phyloP scores from a whole-genome alignment of 1,140 invertebrate species.

The Hesperophylax magnus region DNA sequence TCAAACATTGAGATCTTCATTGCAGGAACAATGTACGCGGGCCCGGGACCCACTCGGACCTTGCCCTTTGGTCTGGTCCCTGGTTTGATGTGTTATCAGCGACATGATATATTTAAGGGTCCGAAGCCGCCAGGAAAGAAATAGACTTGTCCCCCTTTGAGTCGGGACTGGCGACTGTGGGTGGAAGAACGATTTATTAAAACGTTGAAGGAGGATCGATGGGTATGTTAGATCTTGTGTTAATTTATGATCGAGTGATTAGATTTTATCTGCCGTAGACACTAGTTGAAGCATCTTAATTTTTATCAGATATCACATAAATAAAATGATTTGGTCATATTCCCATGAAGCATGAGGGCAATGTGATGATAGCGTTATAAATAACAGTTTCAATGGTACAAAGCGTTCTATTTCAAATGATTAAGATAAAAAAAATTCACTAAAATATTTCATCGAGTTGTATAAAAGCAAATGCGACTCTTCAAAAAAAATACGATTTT shows the following conservation, averaged over 20 bases:
- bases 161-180: neutral
- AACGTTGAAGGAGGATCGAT: conserved; percentile 2
- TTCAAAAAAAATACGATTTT: too few species aligned
- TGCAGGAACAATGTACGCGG: neutral
- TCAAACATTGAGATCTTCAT: conserved; percentile 44
- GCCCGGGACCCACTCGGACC: neutral
- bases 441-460: too few species aligned
- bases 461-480: too few species aligned
- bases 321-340: too few species aligned
- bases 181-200: too few species aligned
- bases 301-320: neutral
- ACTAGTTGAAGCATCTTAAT: neutral
- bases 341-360: too few species aligned
- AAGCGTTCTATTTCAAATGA: too few species aligned
- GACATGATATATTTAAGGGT: conserved; percentile 39
- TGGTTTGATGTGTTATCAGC: conserved; percentile 45
- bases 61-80: conserved; percentile 8
- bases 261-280: neutral
- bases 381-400: too few species aligned
- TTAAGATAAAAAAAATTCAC: too few species aligned
- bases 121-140: conserved; percentile 11
- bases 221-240: neutral
- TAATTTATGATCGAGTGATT: conserved; percentile 17
- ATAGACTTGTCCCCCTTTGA: neutral
- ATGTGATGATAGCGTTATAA: too few species aligned